Base-by-base conservation (phyloP, 1,140 invertebrate genomes). In the Heliconius himera region DNA sequence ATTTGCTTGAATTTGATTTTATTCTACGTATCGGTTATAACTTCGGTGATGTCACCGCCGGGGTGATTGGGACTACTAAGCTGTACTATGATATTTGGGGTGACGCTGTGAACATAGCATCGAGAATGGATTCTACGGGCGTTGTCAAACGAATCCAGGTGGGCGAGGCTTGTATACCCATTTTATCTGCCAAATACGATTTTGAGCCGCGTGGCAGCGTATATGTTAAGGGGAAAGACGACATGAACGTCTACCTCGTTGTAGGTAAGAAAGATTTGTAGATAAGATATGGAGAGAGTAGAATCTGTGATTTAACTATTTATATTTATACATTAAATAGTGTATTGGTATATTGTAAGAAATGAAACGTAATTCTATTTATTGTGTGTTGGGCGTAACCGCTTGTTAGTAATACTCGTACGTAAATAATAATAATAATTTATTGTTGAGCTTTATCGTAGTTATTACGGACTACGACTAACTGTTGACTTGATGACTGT, bases 1-100 rank as follows among this genome's bases (percentile, higher is more conserved):
- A 99, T 91, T 94, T 98, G 73, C 91, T 98, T 13, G 97, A 97
- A 79, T 99, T 99, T 88, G 98, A 99, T 93, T 96, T 99, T 56
- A 97, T 98, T n/a, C 89, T 99, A n/a, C 96, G 98, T 66, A 96
- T 97, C n/a, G 97, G 97, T 1, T 97, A 96, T 83, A 97, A 97
- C 85, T 97, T 96, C 80, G 99, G 99, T 0, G 98, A 99, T 84
- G 98, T 99, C 0, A 99, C 98, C 0, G 98, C 98, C 0, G 99
- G 99, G 6, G 98, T 99, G 0, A 99, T 99, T 73, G 99, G 99
- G 0, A 99, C 98, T 1, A 98, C 98, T 0, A 99, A 99, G 89
- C 95, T 99, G 22, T 98, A 99, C 87, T 99, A 99, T 84, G 99
- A 99, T 91, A 99, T 99, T 75, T 99, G 99, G 99, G 99, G 99